A percentile compares a stretch with the other conserved stretches of the same genome.
Evolutionary conservation across 2,797 vertebrate species (phyloP).

Genomic region (Erpetoichthys calabaricus): DNA sequence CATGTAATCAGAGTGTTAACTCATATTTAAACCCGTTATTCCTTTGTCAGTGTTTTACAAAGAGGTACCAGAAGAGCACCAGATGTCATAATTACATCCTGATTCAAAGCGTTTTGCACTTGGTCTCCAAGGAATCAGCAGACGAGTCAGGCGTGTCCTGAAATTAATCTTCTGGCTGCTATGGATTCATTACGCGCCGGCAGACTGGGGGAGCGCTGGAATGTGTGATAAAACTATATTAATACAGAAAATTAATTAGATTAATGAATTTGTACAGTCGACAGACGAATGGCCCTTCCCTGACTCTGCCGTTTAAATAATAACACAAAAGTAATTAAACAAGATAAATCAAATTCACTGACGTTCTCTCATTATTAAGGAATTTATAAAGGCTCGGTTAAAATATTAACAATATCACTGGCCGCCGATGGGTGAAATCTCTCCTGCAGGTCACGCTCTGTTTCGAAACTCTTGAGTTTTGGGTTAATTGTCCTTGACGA

Average conservation of each 20-base stretch:
- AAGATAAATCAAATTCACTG: conserved; percentile 86
- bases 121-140: conserved; percentile 50
- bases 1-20: conserved; percentile 58
- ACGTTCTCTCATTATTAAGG: conserved; percentile 67
- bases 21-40: conserved; percentile 60
- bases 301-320: conserved; percentile 70
- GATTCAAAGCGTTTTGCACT: conserved; percentile 51
- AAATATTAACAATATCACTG: no score
- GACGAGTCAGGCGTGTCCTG: conserved; percentile 55
- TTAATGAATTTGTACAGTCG: conserved; percentile 81
- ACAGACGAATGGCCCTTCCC: conserved; percentile 63
- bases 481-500: no score
- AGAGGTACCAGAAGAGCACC: conserved; percentile 56
- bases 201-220: conserved; percentile 79
- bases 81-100: conserved; percentile 64
- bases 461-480: no score
- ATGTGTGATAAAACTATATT: conserved; percentile 99
- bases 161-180: conserved; percentile 82
- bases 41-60: conserved; percentile 58
- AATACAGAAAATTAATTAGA: conserved; percentile 96
- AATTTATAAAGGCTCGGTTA: conserved; percentile 56
- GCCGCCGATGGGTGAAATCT: no score
- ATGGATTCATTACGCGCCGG: conserved; percentile 70
- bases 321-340: conserved; percentile 96
- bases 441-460: no score